A percentile compares a stretch with the other conserved stretches of the same genome.
Conservation (phyloP, 2,888 invertebrate genomes). For the Vanessa cardui region DNA sequence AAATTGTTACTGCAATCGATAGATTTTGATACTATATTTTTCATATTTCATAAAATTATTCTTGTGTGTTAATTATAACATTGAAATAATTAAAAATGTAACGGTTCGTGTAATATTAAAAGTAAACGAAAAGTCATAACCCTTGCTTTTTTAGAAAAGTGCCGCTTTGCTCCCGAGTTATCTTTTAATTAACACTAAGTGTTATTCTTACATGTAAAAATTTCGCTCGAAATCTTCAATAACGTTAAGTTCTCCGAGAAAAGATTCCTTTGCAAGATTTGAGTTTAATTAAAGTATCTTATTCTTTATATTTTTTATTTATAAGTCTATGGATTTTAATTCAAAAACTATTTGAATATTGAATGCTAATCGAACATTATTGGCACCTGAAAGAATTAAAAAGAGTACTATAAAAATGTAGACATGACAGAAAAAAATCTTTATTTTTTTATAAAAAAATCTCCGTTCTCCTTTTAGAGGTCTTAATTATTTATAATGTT, state of each 20-base stretch:
- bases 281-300: conserved; percentile 4
- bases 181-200: conserved; percentile 74
- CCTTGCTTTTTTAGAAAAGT: conserved; percentile 68
- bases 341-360: no score
- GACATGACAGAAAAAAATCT: no score
- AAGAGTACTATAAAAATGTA: no score
- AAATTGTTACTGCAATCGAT: no score
- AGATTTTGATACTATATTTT: no score
- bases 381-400: no score
- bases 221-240: conserved; percentile 25
- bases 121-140: conserved; percentile 62
- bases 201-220: conserved; percentile 44
- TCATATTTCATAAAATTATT: neutral
- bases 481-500: no score
- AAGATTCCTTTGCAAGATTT: conserved; percentile 8
- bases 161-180: conserved; percentile 57
- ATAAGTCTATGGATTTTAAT: neutral
- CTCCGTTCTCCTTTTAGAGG: no score
- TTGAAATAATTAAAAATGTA: neutral
- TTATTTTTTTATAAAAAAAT: no score
- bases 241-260: conserved; percentile 2
- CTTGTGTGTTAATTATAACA: neutral
- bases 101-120: conserved; percentile 50
- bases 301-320: conserved; percentile 1
- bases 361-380: no score